Evolutionary conservation across 2,113 vertebrate species (phyloP).

Genomic region (Cyprinodon variegatus): DNA sequence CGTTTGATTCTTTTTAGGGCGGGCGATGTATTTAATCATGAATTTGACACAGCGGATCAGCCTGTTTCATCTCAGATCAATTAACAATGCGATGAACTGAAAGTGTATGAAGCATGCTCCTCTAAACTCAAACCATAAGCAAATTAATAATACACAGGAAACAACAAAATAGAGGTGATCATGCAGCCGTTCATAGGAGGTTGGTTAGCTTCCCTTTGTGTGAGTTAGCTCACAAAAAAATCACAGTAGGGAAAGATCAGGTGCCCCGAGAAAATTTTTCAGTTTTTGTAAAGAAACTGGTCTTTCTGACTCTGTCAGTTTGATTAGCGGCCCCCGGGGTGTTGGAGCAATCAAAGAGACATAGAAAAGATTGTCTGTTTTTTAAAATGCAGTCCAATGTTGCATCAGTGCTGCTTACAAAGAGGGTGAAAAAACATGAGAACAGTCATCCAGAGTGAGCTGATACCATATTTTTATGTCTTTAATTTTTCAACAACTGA

Average conservation of each 20-base stretch:
- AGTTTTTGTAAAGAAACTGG: conserved; percentile 32
- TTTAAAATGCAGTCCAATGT: conserved; percentile 34
- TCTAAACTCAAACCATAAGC: conserved; percentile 35
- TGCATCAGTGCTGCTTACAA: conserved; percentile 39
- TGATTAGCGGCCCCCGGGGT: conserved; percentile 37
- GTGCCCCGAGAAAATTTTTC: conserved; percentile 28
- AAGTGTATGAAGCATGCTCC: conserved; percentile 15
- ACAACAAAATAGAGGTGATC: conserved; percentile 19
- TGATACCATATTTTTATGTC: conserved; percentile 1
- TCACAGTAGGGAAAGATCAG: conserved; percentile 24
- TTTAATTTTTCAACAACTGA: conserved; percentile 42
- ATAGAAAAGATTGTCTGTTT: conserved; percentile 31
- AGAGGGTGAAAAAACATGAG: not conserved
- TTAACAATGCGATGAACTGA: conserved; percentile 54
- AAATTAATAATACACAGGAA: conserved; percentile 39
- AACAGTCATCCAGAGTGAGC: not conserved
- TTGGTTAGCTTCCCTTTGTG: not conserved
- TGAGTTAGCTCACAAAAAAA: conserved; percentile 4
- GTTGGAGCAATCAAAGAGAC: conserved; percentile 10
- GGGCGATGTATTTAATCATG: conserved; percentile 50
- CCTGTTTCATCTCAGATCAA: conserved; percentile 60
- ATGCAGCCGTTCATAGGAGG: conserved; percentile 13
- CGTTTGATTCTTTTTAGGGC: conserved; percentile 37
- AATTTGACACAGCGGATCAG: conserved; percentile 44
- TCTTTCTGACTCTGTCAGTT: conserved; percentile 40